Conservation (phyloP, 2,113 vertebrate species). For the Morone saxatilis region DNA sequence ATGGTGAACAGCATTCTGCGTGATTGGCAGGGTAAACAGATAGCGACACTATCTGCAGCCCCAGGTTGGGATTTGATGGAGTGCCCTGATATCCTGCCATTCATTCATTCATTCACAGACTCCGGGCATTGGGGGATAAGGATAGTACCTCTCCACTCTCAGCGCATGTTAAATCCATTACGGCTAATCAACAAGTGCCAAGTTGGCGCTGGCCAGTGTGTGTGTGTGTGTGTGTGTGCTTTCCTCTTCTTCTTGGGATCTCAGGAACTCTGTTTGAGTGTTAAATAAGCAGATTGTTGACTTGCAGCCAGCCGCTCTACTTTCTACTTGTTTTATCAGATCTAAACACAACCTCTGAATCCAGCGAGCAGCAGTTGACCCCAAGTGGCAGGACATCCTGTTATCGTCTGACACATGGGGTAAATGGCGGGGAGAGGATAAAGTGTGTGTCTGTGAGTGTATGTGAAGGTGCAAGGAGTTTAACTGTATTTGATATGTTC, state of each 20-base stretch:
- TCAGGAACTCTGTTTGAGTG: constrained; percentile 35
- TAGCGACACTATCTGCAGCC: constrained; percentile 34
- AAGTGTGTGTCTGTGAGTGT: constrained; percentile 16
- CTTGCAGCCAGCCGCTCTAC: constrained; percentile 33
- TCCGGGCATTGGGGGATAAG: constrained; percentile 11
- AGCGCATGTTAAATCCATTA: constrained; percentile 62
- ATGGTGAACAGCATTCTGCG: neutral
- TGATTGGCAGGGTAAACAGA: constrained; percentile 42
- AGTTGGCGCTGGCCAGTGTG: constrained; percentile 17
- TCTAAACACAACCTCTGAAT: constrained; percentile 41
- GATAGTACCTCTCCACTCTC: neutral
- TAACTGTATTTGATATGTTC: neutral
- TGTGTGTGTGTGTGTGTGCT: neutral
- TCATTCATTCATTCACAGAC: constrained; percentile 29
- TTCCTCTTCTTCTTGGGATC: constrained; percentile 22
- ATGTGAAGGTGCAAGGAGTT: too few relatives aligned
- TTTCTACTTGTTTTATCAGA: constrained; percentile 48
- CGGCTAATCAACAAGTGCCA: constrained; percentile 45
- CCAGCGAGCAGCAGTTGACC: constrained; percentile 33
- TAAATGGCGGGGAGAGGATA: constrained; percentile 6
- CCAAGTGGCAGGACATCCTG: constrained; percentile 61
- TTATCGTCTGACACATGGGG: constrained; percentile 51
- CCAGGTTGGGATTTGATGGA: constrained; percentile 56
- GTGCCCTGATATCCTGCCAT: constrained; percentile 60
- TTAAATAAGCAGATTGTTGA: constrained; percentile 68